phyloP scores from a whole-genome alignment of 2,113 vertebrate species.

The Rhabdornis inornatus region DNA sequence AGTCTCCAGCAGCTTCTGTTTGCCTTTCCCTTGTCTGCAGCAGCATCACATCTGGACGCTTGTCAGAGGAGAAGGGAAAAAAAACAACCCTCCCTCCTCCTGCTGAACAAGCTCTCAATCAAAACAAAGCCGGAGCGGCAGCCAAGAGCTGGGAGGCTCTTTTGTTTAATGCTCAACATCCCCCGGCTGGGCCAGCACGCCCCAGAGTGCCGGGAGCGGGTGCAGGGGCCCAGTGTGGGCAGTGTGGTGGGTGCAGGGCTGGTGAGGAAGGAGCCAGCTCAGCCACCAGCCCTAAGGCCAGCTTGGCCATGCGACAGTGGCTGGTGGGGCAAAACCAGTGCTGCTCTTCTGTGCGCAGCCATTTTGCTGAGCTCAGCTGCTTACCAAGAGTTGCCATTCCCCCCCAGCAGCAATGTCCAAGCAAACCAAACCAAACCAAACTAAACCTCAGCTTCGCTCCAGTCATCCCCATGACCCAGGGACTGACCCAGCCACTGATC shows the following conservation, averaged over 20 bases:
- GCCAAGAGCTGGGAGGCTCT: constrained; percentile 51
- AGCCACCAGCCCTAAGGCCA: accelerated
- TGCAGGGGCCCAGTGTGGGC: background rate
- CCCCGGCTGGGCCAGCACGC: background rate
- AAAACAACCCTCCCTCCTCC: background rate
- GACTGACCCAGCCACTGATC: background rate
- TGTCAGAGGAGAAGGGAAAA: background rate
- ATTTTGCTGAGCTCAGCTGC: background rate
- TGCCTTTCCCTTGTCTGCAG: constrained; percentile 24
- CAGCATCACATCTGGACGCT: constrained; percentile 26
- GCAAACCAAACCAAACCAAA: background rate
- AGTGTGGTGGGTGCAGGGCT: background rate
- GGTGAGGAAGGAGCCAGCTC: background rate
- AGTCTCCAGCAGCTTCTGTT: constrained; percentile 10
- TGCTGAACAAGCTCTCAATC: constrained; percentile 57
- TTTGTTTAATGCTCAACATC: constrained; percentile 53
- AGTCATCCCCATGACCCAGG: background rate
- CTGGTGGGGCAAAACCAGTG: background rate
- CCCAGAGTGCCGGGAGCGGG: background rate
- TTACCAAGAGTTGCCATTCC: accelerated
- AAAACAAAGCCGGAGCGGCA: constrained; percentile 61
- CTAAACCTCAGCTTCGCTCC: background rate
- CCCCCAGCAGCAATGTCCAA: background rate
- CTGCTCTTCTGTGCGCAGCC: background rate
- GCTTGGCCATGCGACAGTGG: accelerated